These are phyloP conservation scores for Drosophila melanosoma DNA, from an alignment of 2,888 invertebrate genomes.

Conservation along the genomic window DNA sequence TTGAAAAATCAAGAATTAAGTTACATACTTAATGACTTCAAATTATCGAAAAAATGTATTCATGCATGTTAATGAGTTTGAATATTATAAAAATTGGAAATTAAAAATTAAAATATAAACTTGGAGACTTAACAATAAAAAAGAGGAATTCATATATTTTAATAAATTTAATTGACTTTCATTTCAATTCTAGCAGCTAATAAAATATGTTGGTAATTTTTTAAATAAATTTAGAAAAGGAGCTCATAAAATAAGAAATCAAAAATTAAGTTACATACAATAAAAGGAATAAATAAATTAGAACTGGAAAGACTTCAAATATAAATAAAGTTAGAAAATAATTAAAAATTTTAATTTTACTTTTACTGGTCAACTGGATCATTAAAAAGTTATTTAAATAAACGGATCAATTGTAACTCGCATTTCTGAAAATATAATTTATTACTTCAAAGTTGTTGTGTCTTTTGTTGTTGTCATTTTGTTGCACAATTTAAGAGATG, in stretches of 20 bases:
- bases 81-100: not conserved
- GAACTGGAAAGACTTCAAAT: not conserved
- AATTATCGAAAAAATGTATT: not conserved
- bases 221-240: not conserved
- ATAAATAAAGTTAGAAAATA: not conserved
- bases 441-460: constrained; percentile 35
- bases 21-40: not conserved
- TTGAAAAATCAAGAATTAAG: not conserved
- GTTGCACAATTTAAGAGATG: constrained; percentile 30
- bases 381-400: constrained; percentile 1
- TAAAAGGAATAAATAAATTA: not conserved
- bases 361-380: not conserved
- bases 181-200: not conserved
- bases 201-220: too few relatives aligned
- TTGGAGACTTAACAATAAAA: not conserved
- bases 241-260: not conserved
- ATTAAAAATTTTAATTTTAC: not conserved
- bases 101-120: not conserved
- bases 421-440: constrained; percentile 44
- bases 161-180: not conserved
- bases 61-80: not conserved
- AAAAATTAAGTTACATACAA: not conserved
- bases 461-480: constrained; percentile 2
- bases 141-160: not conserved
- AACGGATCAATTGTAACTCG: constrained; percentile 19